These are phyloP conservation scores for Setipinna tenuifilis DNA, from an alignment of 2,797 vertebrate species.

Conservation along the genomic window DNA sequence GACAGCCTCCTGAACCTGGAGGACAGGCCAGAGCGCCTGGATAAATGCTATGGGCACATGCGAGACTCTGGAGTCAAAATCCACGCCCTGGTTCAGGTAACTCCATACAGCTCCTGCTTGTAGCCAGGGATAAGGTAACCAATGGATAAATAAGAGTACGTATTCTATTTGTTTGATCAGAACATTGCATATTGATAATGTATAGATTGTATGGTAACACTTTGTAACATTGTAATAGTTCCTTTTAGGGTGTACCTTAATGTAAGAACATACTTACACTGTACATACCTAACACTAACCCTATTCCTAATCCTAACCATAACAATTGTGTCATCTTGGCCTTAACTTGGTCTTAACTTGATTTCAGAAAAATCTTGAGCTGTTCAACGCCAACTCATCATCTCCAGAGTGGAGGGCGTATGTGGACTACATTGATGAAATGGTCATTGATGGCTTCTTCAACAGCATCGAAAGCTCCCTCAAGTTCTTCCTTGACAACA, in stretches of 20 bases:
- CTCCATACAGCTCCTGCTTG: neutral
- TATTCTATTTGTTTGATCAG: neutral
- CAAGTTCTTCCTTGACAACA: constrained; percentile 89
- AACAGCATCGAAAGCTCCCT: constrained; percentile 85
- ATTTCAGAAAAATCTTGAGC: constrained; percentile 81
- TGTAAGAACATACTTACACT: no score
- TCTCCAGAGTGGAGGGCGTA: constrained; percentile 86
- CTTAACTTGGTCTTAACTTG: neutral
- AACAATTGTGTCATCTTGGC: neutral
- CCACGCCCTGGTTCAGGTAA: constrained; percentile 84
- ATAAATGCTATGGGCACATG: constrained; percentile 77
- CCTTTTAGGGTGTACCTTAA: no score
- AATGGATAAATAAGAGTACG: neutral
- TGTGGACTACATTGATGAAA: constrained; percentile 86
- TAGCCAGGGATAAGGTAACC: no score
- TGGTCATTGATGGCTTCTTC: constrained; percentile 89
- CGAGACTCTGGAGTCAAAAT: constrained; percentile 83
- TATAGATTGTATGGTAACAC: no score
- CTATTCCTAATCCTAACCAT: no score
- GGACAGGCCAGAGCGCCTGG: constrained; percentile 77
- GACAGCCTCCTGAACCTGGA: constrained; percentile 83
- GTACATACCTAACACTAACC: no score
- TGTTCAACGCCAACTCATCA: constrained; percentile 78
- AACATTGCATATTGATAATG: neutral
- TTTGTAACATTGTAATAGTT: no score